A percentile compares a stretch with the other conserved stretches of the same genome.
These are phyloP conservation scores for Caenorhabditis angaria DNA, from an alignment of 2,888 invertebrate genomes.

Conservation along the genomic window DNA sequence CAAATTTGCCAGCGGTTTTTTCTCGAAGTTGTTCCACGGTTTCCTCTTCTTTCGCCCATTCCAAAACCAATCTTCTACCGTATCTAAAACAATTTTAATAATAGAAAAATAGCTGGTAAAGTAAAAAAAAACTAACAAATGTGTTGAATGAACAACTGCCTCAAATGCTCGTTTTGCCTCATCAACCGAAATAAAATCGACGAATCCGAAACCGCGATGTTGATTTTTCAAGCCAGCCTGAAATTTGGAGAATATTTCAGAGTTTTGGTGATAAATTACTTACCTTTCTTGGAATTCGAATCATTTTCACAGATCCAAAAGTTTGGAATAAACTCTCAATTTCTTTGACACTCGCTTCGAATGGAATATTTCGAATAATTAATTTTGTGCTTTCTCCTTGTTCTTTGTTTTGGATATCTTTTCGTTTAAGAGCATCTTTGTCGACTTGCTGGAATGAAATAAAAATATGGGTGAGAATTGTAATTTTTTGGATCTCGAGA, in stretches of 20 bases:
- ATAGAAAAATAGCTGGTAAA: too few relatives aligned
- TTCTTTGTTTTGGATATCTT: conserved; percentile 38
- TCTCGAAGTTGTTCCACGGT: conserved; percentile 82
- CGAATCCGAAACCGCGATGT: conserved; percentile 95
- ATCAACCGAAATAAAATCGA: conserved; percentile 82
- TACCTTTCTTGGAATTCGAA: conserved; percentile 89
- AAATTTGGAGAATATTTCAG: conserved; percentile 8
- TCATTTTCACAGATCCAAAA: conserved; percentile 89
- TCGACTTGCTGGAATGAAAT: conserved; percentile 30
- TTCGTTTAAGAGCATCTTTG: conserved; percentile 77
- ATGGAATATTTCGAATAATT: conserved; percentile 91
- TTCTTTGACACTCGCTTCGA: conserved; percentile 75
- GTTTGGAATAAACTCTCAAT: conserved; percentile 77
- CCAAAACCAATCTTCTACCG: conserved; percentile 90
- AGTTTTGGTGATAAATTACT: too few relatives aligned
- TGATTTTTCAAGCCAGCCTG: conserved; percentile 47
- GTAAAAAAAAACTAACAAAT: conserved; percentile 77
- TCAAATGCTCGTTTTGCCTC: conserved; percentile 96
- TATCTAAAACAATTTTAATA: conserved; percentile 77
- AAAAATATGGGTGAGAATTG: too few relatives aligned
- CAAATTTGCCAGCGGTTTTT: conserved; percentile 63
- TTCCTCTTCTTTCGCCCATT: conserved; percentile 86
- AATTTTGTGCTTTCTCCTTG: conserved; percentile 80
- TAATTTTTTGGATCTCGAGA: too few relatives aligned
- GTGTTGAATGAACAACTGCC: conserved; percentile 83